Base-by-base conservation (phyloP, 1,140 invertebrate genomes). In the Leptinotarsa lineolata region DNA sequence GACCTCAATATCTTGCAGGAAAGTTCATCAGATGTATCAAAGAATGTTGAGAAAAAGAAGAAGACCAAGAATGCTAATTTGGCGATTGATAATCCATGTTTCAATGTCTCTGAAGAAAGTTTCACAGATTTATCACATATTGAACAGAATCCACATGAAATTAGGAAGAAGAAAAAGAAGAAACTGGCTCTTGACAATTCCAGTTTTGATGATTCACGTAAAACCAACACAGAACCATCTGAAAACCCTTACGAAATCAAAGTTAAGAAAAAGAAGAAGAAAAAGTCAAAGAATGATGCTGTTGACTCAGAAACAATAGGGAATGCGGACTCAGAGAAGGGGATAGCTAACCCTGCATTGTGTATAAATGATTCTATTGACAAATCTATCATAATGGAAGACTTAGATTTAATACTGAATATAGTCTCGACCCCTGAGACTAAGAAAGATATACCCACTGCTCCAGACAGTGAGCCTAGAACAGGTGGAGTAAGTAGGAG, bases 281-380 rank as follows among this genome's bases (percentile, higher is more conserved):
- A 73, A 24, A 77, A 78, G 68, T 72, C 77, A 18, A 64, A 67
- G 30, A 22, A 16, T n/a, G 65, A 30, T 13, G 68, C 20, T 65
- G 44, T 24, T 44, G 21, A 44, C 20, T 2, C 44, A 63, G 63
- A 71, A 58, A 70, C 20, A 65, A 66, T 45, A 13, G 24, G 64
- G 24, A 67, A 48, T 90, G 48, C 88, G 91, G 76, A 91, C 77
- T 89, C 78, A 80, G 86, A 76, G 8, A 65, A 54, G 44, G 78
- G 75, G 21, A 16, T 79, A 2, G 72, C 76, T 48, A 80, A 79
- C 74, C 78, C 78, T 30, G 75, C 74, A n/a, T 68, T 79, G 54
- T 75, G 74, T 68, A 54, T 77, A 67, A 68, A 73, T 46, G 69
- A 72, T 45, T 58, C 74, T 24, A 18, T 5, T 8, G 48, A 54